Percentiles rank a stretch among this genome's conserved stretches.
These are phyloP conservation scores for Trachelus tabidus DNA, from an alignment of 2,888 invertebrate species.

Conservation along the genomic window DNA sequence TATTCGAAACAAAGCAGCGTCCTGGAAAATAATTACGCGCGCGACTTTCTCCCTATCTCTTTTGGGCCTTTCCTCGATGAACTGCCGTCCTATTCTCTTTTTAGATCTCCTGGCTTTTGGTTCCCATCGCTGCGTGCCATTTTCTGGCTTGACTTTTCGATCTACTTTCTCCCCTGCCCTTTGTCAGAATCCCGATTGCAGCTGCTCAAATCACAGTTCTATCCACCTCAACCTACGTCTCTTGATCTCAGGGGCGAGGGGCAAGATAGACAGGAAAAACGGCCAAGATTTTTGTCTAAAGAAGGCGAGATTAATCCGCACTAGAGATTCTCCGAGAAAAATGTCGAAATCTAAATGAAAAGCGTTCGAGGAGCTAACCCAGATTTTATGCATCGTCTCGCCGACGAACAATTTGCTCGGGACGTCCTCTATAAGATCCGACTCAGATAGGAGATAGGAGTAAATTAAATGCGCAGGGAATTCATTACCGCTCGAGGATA, in stretches of 20 bases:
- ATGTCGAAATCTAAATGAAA: constrained; percentile 2
- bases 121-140: neutral
- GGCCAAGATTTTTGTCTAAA: neutral
- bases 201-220: neutral
- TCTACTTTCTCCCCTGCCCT: neutral
- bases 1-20: constrained; percentile 23
- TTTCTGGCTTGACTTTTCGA: neutral
- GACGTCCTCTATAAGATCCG: constrained; percentile 9
- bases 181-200: neutral
- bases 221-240: neutral
- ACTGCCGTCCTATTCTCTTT: neutral
- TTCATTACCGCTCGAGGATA: constrained; percentile 19
- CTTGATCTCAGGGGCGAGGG: neutral
- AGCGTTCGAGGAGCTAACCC: neutral
- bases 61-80: neutral
- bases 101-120: neutral
- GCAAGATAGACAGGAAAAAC: neutral
- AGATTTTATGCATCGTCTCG: constrained; percentile 4
- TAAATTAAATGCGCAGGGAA: constrained; percentile 19
- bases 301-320: neutral
- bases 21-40: constrained; percentile 22
- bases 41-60: constrained; percentile 10
- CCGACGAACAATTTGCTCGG: constrained; percentile 8
- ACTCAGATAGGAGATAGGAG: constrained; percentile 6
- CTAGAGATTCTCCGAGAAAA: neutral